A percentile compares a stretch with the other conserved stretches of the same genome.
Conservation (phyloP, 2,797 vertebrate genomes). For the Tenualosa thibaudeaui region DNA sequence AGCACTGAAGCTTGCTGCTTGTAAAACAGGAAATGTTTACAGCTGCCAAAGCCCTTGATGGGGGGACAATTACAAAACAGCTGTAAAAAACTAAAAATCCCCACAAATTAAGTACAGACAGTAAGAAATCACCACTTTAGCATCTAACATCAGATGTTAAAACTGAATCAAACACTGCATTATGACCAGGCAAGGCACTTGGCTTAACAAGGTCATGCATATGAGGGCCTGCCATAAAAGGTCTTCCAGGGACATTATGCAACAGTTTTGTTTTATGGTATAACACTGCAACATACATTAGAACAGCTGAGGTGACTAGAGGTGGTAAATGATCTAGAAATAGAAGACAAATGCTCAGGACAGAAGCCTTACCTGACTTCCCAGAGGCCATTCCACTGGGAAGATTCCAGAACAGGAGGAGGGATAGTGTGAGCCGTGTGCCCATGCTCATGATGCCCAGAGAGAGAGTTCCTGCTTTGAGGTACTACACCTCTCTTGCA, state of each 20-base stretch:
- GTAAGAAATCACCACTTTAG: slow-evolving; percentile 42
- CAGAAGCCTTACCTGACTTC: not conserved
- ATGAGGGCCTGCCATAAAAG: not conserved
- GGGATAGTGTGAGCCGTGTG: not conserved
- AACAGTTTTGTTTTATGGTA: slow-evolving; percentile 11
- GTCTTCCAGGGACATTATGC: slow-evolving; percentile 2
- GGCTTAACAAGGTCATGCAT: slow-evolving; percentile 22
- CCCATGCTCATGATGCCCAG: not conserved
- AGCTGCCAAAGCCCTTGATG: slow-evolving; percentile 52
- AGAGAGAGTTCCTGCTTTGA: not conserved
- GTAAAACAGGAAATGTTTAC: slow-evolving; percentile 57
- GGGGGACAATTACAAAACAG: slow-evolving; percentile 55
- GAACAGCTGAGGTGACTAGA: not conserved
- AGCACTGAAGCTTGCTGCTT: slow-evolving; percentile 41
- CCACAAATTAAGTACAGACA: slow-evolving; percentile 4
- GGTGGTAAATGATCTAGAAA: not conserved
- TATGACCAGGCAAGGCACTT: not conserved
- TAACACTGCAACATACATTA: slow-evolving; percentile 6
- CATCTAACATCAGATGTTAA: slow-evolving; percentile 54
- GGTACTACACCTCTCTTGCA: not conserved
- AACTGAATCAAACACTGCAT: slow-evolving; percentile 8
- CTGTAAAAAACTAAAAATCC: slow-evolving; percentile 31
- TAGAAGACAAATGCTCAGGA: not conserved
- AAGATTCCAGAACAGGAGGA: slow-evolving; percentile 2
- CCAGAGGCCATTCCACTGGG: not conserved